Conservation (phyloP, 2,797 vertebrate genomes). For the Parambassis ranga region DNA sequence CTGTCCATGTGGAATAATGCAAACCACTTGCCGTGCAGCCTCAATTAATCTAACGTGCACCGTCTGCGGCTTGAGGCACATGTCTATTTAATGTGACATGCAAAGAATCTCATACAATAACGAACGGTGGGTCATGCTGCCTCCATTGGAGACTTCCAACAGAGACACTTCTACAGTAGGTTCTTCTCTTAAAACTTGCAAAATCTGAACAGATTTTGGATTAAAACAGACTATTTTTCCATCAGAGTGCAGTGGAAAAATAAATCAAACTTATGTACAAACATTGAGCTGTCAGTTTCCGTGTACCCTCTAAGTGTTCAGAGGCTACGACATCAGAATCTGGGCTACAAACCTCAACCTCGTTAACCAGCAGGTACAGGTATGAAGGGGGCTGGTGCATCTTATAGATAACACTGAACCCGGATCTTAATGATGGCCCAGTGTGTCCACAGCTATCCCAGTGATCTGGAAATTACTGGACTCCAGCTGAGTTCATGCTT, state of each 20-base stretch:
- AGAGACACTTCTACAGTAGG: constrained; percentile 11
- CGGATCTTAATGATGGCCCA: constrained; percentile 34
- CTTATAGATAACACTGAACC: constrained; percentile 26
- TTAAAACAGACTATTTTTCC: constrained; percentile 44
- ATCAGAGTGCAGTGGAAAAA: constrained; percentile 50
- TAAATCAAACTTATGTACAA: constrained; percentile 68
- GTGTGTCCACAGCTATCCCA: constrained; percentile 47
- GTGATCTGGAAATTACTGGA: constrained; percentile 46
- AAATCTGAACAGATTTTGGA: constrained; percentile 34
- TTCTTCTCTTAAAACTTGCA: constrained; percentile 23
- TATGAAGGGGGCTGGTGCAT: constrained; percentile 29
- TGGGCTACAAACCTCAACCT: constrained; percentile 23
- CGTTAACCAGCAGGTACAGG: not conserved
- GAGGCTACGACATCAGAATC: constrained; percentile 21
- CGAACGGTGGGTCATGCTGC: constrained; percentile 67
- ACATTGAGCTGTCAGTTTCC: constrained; percentile 50
- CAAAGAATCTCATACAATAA: constrained; percentile 59
- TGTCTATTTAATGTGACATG: constrained; percentile 67
- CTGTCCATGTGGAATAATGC: constrained; percentile 39
- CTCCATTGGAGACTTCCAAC: constrained; percentile 39
- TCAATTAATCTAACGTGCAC: constrained; percentile 47
- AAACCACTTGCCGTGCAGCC: constrained; percentile 20
- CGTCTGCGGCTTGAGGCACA: constrained; percentile 48
- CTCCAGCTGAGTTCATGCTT: constrained; percentile 44
- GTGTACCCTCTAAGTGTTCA: constrained; percentile 10